Evolutionary conservation across 2,888 invertebrate species (phyloP).

Genomic region (Andrena minutula): DNA sequence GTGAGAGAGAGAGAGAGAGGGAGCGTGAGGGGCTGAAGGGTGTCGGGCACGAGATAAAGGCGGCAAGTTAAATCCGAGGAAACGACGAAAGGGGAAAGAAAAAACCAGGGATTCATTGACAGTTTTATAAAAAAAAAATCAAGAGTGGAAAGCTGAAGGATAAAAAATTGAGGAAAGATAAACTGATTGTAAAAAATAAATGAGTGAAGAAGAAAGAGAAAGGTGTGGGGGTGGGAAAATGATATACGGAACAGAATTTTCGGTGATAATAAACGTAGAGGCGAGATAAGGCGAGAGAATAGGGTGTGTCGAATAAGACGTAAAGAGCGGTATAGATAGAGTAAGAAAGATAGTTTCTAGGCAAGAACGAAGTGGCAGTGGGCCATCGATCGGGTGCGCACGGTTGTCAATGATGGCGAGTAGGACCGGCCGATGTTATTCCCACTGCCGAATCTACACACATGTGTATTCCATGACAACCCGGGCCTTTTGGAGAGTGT

Average conservation of each 20-base stretch:
- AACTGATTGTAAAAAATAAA: not conserved
- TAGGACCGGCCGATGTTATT: slow-evolving; percentile 4
- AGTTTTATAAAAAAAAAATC: not conserved
- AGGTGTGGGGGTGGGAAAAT: not conserved
- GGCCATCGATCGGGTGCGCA: slow-evolving; percentile 82
- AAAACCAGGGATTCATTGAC: not conserved
- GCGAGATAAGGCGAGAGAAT: not conserved
- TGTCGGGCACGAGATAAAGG: not conserved
- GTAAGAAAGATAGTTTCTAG: slow-evolving; percentile 30
- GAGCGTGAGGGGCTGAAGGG: not conserved
- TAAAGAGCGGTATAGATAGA: not conserved
- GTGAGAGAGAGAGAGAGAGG: slow-evolving; percentile 9
- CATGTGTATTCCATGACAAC: not conserved
- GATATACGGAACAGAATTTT: not conserved
- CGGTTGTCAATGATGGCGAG: slow-evolving; percentile 43
- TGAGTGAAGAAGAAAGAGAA: not conserved
- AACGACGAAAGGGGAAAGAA: not conserved
- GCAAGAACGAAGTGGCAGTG: slow-evolving; percentile 72
- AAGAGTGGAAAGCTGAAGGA: not conserved
- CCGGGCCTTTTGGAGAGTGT: not conserved
- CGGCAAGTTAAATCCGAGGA: not conserved
- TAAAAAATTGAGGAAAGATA: not conserved
- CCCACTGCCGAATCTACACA: not conserved
- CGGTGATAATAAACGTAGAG: slow-evolving; percentile 1
- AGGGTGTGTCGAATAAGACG: slow-evolving; percentile 19